Percentiles rank a stretch among this genome's conserved stretches.
Evolutionary conservation across 2,113 vertebrate species (phyloP).

Genomic region (Ctenomys sociabilis): DNA sequence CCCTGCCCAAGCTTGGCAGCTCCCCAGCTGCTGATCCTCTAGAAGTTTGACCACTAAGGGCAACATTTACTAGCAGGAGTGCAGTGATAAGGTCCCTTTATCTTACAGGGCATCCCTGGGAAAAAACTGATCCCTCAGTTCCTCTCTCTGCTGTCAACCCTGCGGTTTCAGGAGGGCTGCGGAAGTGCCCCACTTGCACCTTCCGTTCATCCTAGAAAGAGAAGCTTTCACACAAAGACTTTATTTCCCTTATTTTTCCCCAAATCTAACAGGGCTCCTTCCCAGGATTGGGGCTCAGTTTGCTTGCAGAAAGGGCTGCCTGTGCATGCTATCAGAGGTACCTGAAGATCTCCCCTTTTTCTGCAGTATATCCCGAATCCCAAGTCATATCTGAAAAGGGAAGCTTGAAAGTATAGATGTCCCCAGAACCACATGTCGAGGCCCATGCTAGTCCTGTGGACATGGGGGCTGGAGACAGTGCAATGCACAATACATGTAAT

Average conservation of each 20-base stretch:
- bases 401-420: not conserved
- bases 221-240: not conserved
- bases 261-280: not conserved
- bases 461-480: no score
- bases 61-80: not conserved
- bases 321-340: not conserved
- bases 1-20: not conserved
- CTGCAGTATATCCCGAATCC: not conserved
- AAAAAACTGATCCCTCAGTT: not conserved
- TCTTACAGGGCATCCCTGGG: not conserved
- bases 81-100: not conserved
- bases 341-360: not conserved
- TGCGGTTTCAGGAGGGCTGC: not conserved
- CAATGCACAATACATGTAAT: not conserved
- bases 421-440: rapidly evolving
- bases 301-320: not conserved
- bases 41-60: not conserved
- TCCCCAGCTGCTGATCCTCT: not conserved
- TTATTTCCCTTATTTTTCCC: not conserved
- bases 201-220: not conserved
- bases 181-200: not conserved
- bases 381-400: not conserved
- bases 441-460: not conserved
- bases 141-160: not conserved
- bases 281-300: not conserved